Conservation (phyloP, 2,797 vertebrate species). For the Rhinichthys osculus region DNA sequence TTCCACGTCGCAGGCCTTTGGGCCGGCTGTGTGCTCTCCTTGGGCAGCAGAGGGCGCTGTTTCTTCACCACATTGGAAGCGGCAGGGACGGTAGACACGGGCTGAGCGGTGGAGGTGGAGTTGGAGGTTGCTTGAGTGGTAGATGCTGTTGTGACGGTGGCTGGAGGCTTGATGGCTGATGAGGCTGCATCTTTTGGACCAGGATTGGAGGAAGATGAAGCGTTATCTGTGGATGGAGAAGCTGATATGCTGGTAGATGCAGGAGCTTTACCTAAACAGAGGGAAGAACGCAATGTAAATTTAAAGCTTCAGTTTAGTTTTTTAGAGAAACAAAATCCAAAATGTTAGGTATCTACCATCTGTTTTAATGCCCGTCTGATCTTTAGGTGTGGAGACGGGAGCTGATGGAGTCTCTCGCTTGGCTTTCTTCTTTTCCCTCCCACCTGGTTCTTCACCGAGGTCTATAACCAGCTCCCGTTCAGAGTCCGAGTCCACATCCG, state of each 20-base stretch:
- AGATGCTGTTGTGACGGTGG: constrained; percentile 65
- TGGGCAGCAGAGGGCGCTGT: constrained; percentile 95
- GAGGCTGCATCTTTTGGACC: constrained; percentile 77
- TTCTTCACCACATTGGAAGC: constrained; percentile 82
- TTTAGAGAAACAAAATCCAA: background rate
- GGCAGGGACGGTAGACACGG: constrained; percentile 65
- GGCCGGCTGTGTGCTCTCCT: constrained; percentile 89
- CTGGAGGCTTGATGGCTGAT: constrained; percentile 75
- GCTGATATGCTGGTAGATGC: constrained; percentile 76
- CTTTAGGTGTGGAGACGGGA: constrained; percentile 77
- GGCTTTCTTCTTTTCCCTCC: constrained; percentile 87
- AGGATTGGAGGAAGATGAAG: constrained; percentile 64
- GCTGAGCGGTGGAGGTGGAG: constrained; percentile 61
- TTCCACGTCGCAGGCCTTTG: constrained; percentile 93
- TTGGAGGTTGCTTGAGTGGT: constrained; percentile 64
- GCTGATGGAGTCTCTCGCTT: constrained; percentile 82
- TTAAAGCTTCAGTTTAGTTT: background rate
- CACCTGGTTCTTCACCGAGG: constrained; percentile 91
- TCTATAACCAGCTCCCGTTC: constrained; percentile 98
- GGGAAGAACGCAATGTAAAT: constrained; percentile 14
- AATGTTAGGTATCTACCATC: constrained; percentile 80
- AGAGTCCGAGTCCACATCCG: constrained; percentile 93
- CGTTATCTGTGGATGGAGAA: constrained; percentile 80
- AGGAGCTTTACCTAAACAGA: constrained; percentile 82
- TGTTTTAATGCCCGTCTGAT: constrained; percentile 78